A percentile compares a stretch with the other conserved stretches of the same genome.
Evolutionary conservation across 2,113 vertebrate species (phyloP).

Genomic region (Pseudopipra pipra): DNA sequence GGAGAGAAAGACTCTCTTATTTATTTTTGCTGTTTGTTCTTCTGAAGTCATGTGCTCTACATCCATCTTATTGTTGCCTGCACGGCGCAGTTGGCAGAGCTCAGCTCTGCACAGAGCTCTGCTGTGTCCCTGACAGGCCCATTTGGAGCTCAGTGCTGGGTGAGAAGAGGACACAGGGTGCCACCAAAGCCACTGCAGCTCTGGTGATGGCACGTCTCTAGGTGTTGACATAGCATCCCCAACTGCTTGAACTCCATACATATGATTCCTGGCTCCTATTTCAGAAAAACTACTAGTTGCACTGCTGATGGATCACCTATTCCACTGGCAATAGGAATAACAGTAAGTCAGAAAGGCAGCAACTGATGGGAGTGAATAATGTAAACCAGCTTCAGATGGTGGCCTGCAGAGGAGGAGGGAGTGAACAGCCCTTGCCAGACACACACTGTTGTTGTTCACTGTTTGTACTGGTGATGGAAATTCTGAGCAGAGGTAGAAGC

Average conservation of each 20-base stretch:
- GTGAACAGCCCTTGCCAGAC: neutral
- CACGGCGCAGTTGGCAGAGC: neutral
- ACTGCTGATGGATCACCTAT: neutral
- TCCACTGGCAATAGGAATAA: neutral
- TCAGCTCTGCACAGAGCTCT: neutral
- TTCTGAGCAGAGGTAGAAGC: neutral
- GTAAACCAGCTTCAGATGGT: neutral
- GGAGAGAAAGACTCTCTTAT: neutral
- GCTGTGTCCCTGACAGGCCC: neutral
- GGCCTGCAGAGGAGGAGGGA: neutral
- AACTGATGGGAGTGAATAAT: neutral
- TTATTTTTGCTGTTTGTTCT: slow-evolving; percentile 52
- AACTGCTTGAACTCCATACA: neutral
- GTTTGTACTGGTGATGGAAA: neutral
- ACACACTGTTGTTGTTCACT: neutral
- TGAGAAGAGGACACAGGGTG: neutral
- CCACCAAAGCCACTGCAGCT: neutral
- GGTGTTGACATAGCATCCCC: neutral
- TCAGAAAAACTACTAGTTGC: neutral
- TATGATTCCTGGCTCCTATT: neutral
- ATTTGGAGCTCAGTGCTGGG: rapidly evolving
- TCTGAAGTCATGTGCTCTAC: slow-evolving; percentile 7
- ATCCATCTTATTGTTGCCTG: slow-evolving; percentile 38
- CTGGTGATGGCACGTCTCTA: neutral
- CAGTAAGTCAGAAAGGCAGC: neutral